A percentile compares a stretch with the other conserved stretches of the same genome.
Conservation (phyloP, 2,113 vertebrate genomes). For the Aix galericulata region DNA sequence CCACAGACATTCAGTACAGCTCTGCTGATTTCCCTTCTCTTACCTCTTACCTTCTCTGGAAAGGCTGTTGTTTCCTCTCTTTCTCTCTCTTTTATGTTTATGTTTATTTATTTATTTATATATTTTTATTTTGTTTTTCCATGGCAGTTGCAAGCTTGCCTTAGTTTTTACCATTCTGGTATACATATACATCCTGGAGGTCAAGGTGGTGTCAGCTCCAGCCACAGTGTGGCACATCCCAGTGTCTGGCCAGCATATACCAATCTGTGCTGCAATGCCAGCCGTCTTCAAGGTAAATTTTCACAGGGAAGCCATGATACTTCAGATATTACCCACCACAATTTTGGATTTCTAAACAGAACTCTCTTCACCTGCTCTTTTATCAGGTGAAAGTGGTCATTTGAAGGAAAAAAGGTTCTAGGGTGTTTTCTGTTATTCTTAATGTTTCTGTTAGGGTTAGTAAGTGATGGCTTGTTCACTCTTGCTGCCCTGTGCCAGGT, state of each 20-base stretch:
- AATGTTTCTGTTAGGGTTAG: not conserved
- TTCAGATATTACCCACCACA: not conserved
- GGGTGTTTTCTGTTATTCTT: not conserved
- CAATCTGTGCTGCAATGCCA: not conserved
- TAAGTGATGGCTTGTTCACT: not conserved
- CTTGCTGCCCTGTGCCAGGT: not conserved
- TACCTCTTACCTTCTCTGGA: not conserved
- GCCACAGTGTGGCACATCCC: not conserved
- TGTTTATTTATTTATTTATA: too few relatives aligned
- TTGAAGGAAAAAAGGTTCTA: not conserved
- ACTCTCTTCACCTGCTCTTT: not conserved
- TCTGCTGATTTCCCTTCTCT: not conserved
- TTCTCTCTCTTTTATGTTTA: too few relatives aligned
- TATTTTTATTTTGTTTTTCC: not conserved
- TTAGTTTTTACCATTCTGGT: not conserved
- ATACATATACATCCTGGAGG: not conserved
- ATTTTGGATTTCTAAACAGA: not conserved
- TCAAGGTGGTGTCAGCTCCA: not conserved
- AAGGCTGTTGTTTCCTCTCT: not conserved
- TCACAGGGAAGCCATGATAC: not conserved
- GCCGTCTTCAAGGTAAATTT: not conserved
- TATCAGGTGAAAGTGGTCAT: not conserved
- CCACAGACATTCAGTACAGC: not conserved
- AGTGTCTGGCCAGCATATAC: rapidly evolving
- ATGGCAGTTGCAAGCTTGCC: not conserved